Evolutionary conservation across 2,113 vertebrate genomes (phyloP), one percentile per base, ranked within the genome.

Genomic region (Excalfactoria chinensis): DNA sequence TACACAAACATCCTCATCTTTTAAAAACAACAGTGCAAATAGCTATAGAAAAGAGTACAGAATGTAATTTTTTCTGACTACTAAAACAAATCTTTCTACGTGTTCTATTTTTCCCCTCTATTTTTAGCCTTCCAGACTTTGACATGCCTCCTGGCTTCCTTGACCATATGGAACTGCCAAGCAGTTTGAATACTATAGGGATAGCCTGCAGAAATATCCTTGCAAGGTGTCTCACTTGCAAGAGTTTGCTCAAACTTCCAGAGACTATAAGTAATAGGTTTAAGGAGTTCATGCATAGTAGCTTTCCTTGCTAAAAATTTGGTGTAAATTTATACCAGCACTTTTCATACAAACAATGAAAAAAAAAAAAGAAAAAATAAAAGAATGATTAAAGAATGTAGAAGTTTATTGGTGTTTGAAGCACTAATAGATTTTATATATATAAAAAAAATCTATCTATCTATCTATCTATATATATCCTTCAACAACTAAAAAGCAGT

Each of bases 131-230:
- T 59, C 48, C 75, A 82, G 81, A 44, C 86, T 67, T 44, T 63
- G 59, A 89, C 40, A 58, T 66, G 55, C 51, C 64, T 64, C 28
- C 85, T 80, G 68, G 78, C 88, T 71, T 93, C 51, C 86, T 89
- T 71, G 91, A 85, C 79, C 90, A 85, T 62, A 74, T 68, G 94
- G 51, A 81, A 34, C 55, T 91, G 84, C 77, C 51, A 92, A 70
- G 40, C 22, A 75, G 68, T 77, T 95, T 73, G 23, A 83, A 88
- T 72, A 40, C 77, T 83, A 46, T 59, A 89, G 91, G 79, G 78
- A 81, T 66, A 90, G 88, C 86, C 75, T 93, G 76, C 60, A 95
- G 86, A 95, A 96, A 86, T 58, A 85, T 22, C 41, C 81, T 63
- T 69, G 69, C 72, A 72, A 89, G 68, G 86, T 90, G 67, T 49